phyloP scores from a whole-genome alignment of 92 coral and sea anemone species.

The Epizoanthus ramosus region DNA sequence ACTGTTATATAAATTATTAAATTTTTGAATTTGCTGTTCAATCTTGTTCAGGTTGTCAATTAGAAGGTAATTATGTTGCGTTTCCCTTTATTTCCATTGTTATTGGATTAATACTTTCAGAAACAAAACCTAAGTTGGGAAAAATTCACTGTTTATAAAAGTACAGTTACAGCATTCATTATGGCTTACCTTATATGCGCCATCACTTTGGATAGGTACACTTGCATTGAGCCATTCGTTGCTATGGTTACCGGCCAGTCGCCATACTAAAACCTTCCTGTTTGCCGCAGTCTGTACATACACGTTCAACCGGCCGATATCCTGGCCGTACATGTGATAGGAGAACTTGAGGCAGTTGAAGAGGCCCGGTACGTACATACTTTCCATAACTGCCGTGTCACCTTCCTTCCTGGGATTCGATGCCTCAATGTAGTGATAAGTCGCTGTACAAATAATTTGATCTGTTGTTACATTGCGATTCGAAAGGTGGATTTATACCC shows the following conservation, averaged over 20 bases:
- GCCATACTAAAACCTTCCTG: slow-evolving; percentile 5
- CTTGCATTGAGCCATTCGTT: slow-evolving; percentile 22
- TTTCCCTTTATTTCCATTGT: no score
- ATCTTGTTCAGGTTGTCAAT: no score
- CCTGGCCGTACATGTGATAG: slow-evolving; percentile 33
- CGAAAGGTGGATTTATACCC: no score
- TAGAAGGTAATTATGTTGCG: no score
- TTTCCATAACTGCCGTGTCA: slow-evolving; percentile 12
- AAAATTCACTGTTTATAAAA: no score
- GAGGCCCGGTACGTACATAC: not conserved
- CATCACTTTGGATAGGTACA: not conserved
- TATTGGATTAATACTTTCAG: no score
- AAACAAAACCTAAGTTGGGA: no score
- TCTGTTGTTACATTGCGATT: not conserved
- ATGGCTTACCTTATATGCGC: slow-evolving; percentile 18
- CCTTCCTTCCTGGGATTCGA: slow-evolving; percentile 25
- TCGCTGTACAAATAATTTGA: not conserved
- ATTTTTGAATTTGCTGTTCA: no score
- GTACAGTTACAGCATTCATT: no score
- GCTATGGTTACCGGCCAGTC: slow-evolving; percentile 30
- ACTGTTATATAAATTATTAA: no score
- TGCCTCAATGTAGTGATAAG: slow-evolving; percentile 17
- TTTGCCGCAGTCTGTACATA: slow-evolving; percentile 1
- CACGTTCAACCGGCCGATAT: slow-evolving; percentile 36
- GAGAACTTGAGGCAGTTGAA: slow-evolving; percentile 37